phyloP scores from a whole-genome alignment of 64 coral and sea anemone genomes.

The Dendronephthya gigantea region DNA sequence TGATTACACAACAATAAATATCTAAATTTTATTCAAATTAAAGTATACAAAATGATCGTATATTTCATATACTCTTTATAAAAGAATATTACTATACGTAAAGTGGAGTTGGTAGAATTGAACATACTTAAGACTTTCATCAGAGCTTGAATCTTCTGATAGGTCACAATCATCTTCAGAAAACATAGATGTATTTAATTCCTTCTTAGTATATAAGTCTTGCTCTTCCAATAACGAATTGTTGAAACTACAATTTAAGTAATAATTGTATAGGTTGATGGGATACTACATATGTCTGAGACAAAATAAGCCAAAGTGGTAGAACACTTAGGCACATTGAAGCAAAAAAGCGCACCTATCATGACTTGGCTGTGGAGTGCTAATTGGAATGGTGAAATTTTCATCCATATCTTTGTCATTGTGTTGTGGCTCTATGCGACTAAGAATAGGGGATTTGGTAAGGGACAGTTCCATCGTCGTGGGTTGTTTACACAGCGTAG shows the following conservation, averaged over 20 bases:
- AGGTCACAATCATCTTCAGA: background rate
- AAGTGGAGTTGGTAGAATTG: too few species aligned
- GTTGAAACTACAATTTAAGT: background rate
- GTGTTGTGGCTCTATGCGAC: background rate
- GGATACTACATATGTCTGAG: background rate
- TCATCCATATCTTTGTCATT: too few species aligned
- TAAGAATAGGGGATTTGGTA: background rate
- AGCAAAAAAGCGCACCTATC: too few species aligned
- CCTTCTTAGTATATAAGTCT: background rate
- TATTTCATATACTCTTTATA: too few species aligned
- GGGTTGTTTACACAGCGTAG: background rate
- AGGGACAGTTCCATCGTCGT: background rate
- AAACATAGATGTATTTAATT: background rate
- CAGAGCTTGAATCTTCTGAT: background rate
- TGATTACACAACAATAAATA: background rate
- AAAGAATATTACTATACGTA: too few species aligned
- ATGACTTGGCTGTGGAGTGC: too few species aligned
- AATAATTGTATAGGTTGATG: background rate
- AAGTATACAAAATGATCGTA: background rate
- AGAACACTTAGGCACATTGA: too few species aligned
- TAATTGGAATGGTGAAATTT: too few species aligned
- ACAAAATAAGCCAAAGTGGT: too few species aligned
- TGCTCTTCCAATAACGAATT: background rate
- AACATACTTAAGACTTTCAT: background rate
- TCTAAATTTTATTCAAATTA: background rate